Evolutionary conservation across 2,113 vertebrate species (phyloP), one percentile per base, ranked within the genome.

Genomic region (Mormoops blainvillei): DNA sequence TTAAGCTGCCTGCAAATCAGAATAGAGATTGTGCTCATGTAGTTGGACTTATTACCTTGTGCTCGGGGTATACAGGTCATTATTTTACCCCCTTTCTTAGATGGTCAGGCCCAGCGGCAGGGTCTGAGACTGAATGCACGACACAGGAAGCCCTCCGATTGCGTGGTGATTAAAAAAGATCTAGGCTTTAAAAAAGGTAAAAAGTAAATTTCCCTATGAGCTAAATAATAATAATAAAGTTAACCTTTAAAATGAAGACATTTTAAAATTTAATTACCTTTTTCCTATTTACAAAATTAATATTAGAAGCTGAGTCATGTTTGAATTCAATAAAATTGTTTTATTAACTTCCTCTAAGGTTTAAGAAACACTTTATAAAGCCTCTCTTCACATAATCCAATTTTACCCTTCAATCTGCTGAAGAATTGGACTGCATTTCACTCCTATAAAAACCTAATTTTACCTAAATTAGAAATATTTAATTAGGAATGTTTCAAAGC

Each of bases 221-320:
- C 22, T 67, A 93, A 93, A 41, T 67, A 74, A 82, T 93, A 52
- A 68, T 41, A 91, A 86, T 84, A 89, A 93, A 81, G 22, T 74
- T 95, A 84, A 52, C 77, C 54, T 93, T 95, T 78, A 81, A 95
- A 88, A 68, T 82, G 7, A 97, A 94, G 45, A 38, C 26, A 3
- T 20, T 93, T 74, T 67, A 78, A 50, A 52, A 83, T 91, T 94
- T 91, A 85, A 94, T 85, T 82, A 86, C n/a, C 61, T 83, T 91
- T 94, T 95, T 92, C 80, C 81, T 95, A 94, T 91, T 96, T 96
- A 96, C 33, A 77, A 95, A 95, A 92, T 96, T 88, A 96, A 90
- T 92, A 89, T 95, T 92, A 97, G 87, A 95, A 95, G 65, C 33
- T 96, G 54, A 97, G 87, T 94, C 68, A 91, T 85, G 14, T 85